Conservation (phyloP, 1,140 invertebrate species). For the Agrypnia vestita region DNA sequence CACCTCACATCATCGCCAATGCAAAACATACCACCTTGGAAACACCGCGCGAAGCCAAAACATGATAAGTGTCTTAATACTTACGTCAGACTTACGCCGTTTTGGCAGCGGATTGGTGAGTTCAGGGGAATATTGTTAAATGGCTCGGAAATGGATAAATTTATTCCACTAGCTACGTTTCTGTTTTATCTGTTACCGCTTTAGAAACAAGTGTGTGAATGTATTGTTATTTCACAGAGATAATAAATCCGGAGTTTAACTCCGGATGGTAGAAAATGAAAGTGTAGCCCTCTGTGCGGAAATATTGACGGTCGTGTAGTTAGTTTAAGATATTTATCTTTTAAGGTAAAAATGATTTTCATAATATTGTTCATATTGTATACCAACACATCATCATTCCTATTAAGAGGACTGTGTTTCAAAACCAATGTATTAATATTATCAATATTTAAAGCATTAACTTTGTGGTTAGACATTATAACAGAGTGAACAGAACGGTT, state of each 20-base stretch:
- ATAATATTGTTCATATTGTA: too few relatives aligned
- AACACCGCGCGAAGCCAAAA: neutral
- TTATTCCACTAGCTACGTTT: conserved; percentile 57
- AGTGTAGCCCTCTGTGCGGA: too few relatives aligned
- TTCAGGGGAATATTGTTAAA: conserved; percentile 57
- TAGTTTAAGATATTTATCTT: too few relatives aligned
- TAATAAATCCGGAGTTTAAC: conserved; percentile 11
- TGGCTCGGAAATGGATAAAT: conserved; percentile 60
- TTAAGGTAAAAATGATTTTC: too few relatives aligned
- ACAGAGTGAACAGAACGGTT: too few relatives aligned
- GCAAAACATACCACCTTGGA: conserved; percentile 42
- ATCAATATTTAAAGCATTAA: too few relatives aligned
- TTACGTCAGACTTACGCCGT: conserved; percentile 2
- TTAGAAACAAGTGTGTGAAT: conserved; percentile 43
- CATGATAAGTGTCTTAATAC: neutral
- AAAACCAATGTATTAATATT: too few relatives aligned
- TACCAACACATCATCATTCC: too few relatives aligned
- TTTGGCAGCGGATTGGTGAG: neutral
- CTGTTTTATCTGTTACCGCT: conserved; percentile 56
- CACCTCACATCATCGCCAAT: conserved; percentile 43
- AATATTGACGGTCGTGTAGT: too few relatives aligned
- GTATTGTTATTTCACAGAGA: conserved; percentile 22
- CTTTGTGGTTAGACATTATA: too few relatives aligned
- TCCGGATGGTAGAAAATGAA: conserved; percentile 6
- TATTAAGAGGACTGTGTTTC: too few relatives aligned